Base-by-base conservation (phyloP, 2,888 invertebrate genomes). In the Drosophila tripunctata region DNA sequence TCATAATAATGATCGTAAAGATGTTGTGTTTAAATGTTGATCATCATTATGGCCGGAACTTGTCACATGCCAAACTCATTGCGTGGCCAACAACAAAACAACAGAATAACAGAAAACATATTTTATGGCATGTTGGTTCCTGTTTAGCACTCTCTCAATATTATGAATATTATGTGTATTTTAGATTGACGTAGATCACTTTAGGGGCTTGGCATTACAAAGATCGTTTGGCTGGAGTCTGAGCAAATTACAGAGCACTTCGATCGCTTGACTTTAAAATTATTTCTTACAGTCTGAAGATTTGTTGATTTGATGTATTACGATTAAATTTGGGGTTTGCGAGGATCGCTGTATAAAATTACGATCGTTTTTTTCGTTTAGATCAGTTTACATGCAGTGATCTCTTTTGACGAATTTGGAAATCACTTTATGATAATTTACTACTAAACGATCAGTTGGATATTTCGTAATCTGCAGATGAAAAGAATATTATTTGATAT, bases 1-100 rank as follows among this genome's bases (percentile, higher is more conserved):
- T 41, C 68, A 67, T 66, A 60, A 77, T 74, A 58, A 69, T 60
- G 67, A 61, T 61, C 60, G 47, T 60, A 65, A 75, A 72, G 76
- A 79, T 72, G 50, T 41, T 33, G 52, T 17, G 54, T 27, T 52
- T 65, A 36, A 64, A 64, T 80, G 60, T 64, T 82, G 56, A 74
- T 80, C 54, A 51, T 78, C 84, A 78, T 71, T 74, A 68, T 67
- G 84, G 71, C 81, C 81, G 81, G 81, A 81, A 81, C 87, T 81
- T 78, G 81, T 66, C 83, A 82, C 81, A 85, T 81, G 83, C 79
- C 81, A 72, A 56, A 55, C 38, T 35, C 33, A 62, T 77, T 61
- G 60, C 68, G 69, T 77, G 68, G 55, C 63, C 48, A 14, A 50
- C 48, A 50, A 22, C 15, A 36, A 14, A 14, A 17, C 14, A 19